phyloP scores from a whole-genome alignment of 2,113 vertebrate genomes.

The Dicentrarchus labrax region DNA sequence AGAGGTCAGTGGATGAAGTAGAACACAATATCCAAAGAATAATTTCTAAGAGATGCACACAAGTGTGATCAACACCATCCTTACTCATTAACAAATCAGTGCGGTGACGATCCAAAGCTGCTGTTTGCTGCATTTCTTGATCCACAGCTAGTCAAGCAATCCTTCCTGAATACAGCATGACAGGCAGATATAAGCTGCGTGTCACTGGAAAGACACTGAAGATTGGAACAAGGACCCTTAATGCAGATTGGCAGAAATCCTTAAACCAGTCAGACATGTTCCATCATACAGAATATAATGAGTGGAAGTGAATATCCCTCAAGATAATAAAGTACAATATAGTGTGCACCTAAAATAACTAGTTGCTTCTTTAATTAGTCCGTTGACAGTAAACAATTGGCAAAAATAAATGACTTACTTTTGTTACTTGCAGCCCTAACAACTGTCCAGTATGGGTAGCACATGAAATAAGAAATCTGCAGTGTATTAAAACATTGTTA shows the following conservation, averaged over 20 bases:
- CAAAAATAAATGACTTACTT: too few relatives aligned
- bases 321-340: not conserved
- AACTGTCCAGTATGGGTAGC: too few relatives aligned
- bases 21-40: conserved; percentile 7
- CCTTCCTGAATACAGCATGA: conserved; percentile 3
- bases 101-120: conserved; percentile 15
- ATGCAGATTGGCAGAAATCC: not conserved
- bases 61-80: conserved; percentile 1
- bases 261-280: not conserved
- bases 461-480: not conserved
- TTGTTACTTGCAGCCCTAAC: too few relatives aligned
- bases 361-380: too few relatives aligned
- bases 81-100: conserved; percentile 17
- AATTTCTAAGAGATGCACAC: conserved; percentile 1
- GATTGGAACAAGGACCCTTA: not conserved
- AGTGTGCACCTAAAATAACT: not conserved
- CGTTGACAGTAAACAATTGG: too few relatives aligned
- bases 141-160: not conserved
- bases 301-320: not conserved
- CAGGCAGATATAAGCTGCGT: not conserved
- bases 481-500: not conserved
- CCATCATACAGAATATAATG: not conserved
- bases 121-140: not conserved
- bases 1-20: conserved; percentile 5
- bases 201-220: not conserved